Evolutionary conservation across 2,113 vertebrate species (phyloP), one percentile per base, ranked within the genome.

Genomic region (Cyprinodon brontotheroides): DNA sequence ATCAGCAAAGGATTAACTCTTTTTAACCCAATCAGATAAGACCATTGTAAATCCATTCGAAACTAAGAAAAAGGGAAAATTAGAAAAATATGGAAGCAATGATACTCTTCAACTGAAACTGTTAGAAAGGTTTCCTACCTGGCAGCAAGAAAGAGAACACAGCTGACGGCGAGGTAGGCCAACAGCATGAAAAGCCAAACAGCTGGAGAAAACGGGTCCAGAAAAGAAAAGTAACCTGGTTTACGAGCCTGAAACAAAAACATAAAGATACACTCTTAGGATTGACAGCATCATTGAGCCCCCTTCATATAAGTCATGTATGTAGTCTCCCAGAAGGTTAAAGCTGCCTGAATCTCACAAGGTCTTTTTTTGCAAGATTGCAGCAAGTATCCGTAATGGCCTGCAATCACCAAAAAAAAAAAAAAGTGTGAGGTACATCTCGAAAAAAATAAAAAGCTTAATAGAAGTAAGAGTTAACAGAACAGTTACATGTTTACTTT

Each of bases 141-240:
- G 84, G 97, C 97, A 0, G 96, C 96, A 40, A 98, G 93, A 90
- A 98, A 98, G 63, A 98, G 95, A 78, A 98, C 94, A 4, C 97
- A 98, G 94, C 96, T 97, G 87, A 98, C 97, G 1, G 97, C 96
- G 70, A 98, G 93, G 90, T 98, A 98, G 36, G 96, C 97, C 36
- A 98, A 86, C 70, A 98, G 94, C 97, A 97, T 98, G 94, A 98
- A 98, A 91, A 98, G 96, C 97, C 97, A 98, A 77, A 98, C 96
- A 0, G 97, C 97, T 1, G 97, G 97, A 11, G 97, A 98, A 93
- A 98, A 98, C 61, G 97, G 97, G 83, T 98, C 97, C 90, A 98
- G 91, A 92, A 98, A 98, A 81, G 97, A 98, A 94, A 98, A 98
- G 87, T 98, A 98, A 4, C 96, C 97, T 0, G 97, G 97, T 83